Conservation (phyloP, 2,888 invertebrate species). For the Pammene fasciana region DNA sequence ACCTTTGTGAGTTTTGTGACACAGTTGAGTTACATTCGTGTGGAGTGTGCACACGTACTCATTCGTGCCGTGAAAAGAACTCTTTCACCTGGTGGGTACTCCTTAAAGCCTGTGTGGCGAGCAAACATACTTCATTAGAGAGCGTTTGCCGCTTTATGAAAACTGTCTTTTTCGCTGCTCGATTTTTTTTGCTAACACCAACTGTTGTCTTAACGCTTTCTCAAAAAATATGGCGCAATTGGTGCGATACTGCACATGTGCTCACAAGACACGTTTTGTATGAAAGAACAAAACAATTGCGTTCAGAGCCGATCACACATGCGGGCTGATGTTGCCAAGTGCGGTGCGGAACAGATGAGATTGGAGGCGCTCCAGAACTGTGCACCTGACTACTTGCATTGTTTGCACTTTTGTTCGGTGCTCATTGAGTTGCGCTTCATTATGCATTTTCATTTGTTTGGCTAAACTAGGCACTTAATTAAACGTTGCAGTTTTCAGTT, state of each 20-base stretch:
- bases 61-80: conserved; percentile 69
- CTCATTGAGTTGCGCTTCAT: conserved; percentile 24
- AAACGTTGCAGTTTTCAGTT: neutral
- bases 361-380: conserved; percentile 62
- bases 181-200: conserved; percentile 16
- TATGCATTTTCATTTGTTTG: conserved; percentile 22
- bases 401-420: conserved; percentile 43
- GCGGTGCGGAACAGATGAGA: conserved; percentile 63
- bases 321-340: conserved; percentile 67
- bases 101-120: conserved; percentile 58
- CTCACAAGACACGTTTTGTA: conserved; percentile 71
- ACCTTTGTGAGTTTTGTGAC: conserved; percentile 36
- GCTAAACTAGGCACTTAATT: neutral
- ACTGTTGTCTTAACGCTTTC: conserved; percentile 17
- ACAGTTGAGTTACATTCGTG: conserved; percentile 65
- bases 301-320: conserved; percentile 70
- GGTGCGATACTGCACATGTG: conserved; percentile 60
- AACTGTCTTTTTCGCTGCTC: conserved; percentile 32
- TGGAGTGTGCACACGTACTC: conserved; percentile 64
- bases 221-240: conserved; percentile 48
- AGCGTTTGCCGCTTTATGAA: conserved; percentile 44
- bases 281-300: conserved; percentile 64
- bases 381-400: conserved; percentile 51
- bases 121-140: conserved; percentile 67
- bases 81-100: conserved; percentile 66